Evolutionary conservation across 2,113 vertebrate species (phyloP).

Genomic region (Morone chrysops): DNA sequence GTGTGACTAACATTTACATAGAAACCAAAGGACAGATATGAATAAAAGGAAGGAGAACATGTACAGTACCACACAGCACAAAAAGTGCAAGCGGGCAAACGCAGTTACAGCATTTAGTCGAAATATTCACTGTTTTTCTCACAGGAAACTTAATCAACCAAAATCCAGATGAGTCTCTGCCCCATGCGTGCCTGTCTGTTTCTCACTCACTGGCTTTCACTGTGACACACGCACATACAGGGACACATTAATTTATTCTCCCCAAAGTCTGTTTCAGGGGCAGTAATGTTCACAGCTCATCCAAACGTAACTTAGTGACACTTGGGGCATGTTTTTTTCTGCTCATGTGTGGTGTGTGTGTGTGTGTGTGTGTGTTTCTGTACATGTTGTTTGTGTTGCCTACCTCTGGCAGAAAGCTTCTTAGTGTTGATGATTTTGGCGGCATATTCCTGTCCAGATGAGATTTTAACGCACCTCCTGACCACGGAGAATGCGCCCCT

Average conservation of each 20-base stretch:
- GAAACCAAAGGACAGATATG: conserved; percentile 45
- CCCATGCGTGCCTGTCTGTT: conserved; percentile 7
- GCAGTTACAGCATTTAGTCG: conserved; percentile 11
- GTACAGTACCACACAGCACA: background rate
- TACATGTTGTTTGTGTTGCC: conserved; percentile 52
- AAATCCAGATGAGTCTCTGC: conserved; percentile 45
- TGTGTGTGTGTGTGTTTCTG: background rate
- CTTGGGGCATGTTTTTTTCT: conserved; percentile 28
- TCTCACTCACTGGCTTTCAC: background rate
- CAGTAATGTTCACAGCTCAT: conserved; percentile 58
- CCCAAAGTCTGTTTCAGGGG: conserved; percentile 45
- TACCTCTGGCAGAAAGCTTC: conserved; percentile 98
- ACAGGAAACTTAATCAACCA: conserved; percentile 21
- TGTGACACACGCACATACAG: background rate
- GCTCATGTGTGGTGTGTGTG: background rate
- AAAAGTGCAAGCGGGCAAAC: conserved; percentile 37
- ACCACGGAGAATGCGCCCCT: conserved; percentile 98
- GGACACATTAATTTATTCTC: background rate
- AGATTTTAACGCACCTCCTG: conserved; percentile 96
- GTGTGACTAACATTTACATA: conserved; percentile 51
- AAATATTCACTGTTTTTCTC: background rate
- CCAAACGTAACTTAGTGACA: conserved; percentile 40
- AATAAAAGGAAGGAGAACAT: conserved; percentile 20
- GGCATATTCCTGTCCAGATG: conserved; percentile 96
- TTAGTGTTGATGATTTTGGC: conserved; percentile 99